Evolutionary conservation across 2,888 invertebrate species (phyloP).

Genomic region (Helleia helle): DNA sequence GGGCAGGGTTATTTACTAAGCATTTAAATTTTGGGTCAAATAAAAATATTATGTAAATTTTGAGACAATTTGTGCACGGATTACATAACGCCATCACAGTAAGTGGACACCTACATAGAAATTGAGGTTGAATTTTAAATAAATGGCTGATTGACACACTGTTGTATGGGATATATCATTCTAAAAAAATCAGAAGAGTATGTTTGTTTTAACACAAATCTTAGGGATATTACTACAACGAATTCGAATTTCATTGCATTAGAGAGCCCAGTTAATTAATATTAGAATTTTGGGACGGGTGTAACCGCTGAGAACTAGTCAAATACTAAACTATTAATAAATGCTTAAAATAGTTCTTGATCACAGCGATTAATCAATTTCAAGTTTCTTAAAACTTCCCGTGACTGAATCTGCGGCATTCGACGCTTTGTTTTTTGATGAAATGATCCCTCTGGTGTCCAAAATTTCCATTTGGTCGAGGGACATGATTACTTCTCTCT

Average conservation of each 20-base stretch:
- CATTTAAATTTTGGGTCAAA: neutral
- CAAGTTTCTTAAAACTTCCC: conserved; percentile 81
- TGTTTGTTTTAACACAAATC: neutral
- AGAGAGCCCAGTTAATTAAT: neutral
- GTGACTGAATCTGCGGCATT: conserved; percentile 45
- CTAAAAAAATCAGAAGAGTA: neutral
- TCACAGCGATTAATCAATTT: conserved; percentile 69
- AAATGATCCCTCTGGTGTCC: conserved; percentile 72
- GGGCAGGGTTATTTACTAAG: neutral
- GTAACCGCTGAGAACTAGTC: too few species aligned
- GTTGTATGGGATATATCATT: neutral
- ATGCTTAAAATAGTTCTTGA: conserved; percentile 14
- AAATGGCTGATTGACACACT: neutral
- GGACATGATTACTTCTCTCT: conserved; percentile 72
- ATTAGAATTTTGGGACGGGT: too few species aligned
- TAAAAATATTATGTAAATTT: neutral
- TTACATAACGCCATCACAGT: neutral
- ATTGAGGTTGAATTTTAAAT: neutral
- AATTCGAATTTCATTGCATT: neutral
- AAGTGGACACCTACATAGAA: neutral
- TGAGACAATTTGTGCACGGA: neutral
- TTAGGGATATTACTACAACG: neutral
- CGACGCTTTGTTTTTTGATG: conserved; percentile 34
- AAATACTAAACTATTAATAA: conserved; percentile 7
- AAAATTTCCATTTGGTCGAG: conserved; percentile 79